Evolutionary conservation across 2,888 invertebrate genomes (phyloP).

Genomic region (Scelioninae gen. 2): DNA sequence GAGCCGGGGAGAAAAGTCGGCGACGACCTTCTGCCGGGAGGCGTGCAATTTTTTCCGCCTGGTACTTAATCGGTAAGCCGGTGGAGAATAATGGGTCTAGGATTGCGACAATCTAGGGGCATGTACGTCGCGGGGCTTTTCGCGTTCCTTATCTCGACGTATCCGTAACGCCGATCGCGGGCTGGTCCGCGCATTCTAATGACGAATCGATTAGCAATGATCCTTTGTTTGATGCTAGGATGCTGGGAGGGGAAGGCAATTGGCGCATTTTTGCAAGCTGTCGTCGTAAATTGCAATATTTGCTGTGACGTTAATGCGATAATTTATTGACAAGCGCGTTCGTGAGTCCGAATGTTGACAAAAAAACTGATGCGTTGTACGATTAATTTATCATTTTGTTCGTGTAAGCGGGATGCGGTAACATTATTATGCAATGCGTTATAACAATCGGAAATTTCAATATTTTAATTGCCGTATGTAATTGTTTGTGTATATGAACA

Average conservation of each 20-base stretch:
- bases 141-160: slow-evolving; percentile 35
- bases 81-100: slow-evolving; percentile 30
- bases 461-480: too few relatives aligned
- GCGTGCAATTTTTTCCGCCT: slow-evolving; percentile 35
- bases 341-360: background rate
- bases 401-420: too few relatives aligned
- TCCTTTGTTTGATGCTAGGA: slow-evolving; percentile 33
- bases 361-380: too few relatives aligned
- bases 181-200: slow-evolving; percentile 34
- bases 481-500: too few relatives aligned
- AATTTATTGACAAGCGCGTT: slow-evolving; percentile 7
- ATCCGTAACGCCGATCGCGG: slow-evolving; percentile 35
- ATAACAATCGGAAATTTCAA: too few relatives aligned
- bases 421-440: too few relatives aligned
- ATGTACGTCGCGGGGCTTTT: slow-evolving; percentile 29
- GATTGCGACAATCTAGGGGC: slow-evolving; percentile 32
- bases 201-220: slow-evolving; percentile 39
- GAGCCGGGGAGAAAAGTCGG: slow-evolving; percentile 50
- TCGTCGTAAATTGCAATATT: slow-evolving; percentile 15
- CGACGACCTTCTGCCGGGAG: slow-evolving; percentile 50
- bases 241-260: background rate
- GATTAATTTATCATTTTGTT: too few relatives aligned
- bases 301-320: slow-evolving; percentile 24
- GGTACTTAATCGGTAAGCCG: slow-evolving; percentile 12
- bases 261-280: slow-evolving; percentile 9